Evolutionary conservation across 2,113 vertebrate genomes (phyloP).

Genomic region (Spea multiplicata): DNA sequence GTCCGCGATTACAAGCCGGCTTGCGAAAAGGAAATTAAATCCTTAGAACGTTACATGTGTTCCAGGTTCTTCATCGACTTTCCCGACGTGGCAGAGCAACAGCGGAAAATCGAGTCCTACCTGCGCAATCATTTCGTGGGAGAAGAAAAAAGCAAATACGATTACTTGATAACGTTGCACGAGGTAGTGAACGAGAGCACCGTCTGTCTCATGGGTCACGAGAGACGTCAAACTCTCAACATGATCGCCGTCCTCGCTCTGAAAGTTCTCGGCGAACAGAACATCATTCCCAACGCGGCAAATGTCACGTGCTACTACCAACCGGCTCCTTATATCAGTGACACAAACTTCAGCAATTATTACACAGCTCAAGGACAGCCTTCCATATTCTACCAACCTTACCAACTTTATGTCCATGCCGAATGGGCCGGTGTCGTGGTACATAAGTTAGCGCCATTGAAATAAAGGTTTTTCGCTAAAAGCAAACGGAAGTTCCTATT

Average conservation of each 20-base stretch:
- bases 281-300: conserved; percentile 86
- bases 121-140: conserved; percentile 93
- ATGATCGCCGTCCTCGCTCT: conserved; percentile 93
- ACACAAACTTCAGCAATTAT: conserved; percentile 82
- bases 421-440: conserved; percentile 73
- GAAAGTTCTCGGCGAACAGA: conserved; percentile 90
- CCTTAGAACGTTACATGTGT: conserved; percentile 94
- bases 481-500: conserved; percentile 54
- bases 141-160: conserved; percentile 92
- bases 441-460: conserved; percentile 8
- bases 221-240: conserved; percentile 87
- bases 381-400: conserved; percentile 76
- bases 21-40: conserved; percentile 87
- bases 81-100: conserved; percentile 87
- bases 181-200: conserved; percentile 90
- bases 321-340: conserved; percentile 83
- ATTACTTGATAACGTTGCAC: conserved; percentile 92
- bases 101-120: conserved; percentile 93
- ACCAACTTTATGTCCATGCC: conserved; percentile 78
- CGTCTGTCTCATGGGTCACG: conserved; percentile 89
- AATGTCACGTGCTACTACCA: conserved; percentile 94
- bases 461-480: conserved; percentile 58
- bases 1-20: conserved; percentile 89
- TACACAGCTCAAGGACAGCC: conserved; percentile 81
- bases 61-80: conserved; percentile 98